Evolutionary conservation across 2,888 invertebrate genomes (phyloP).

Genomic region (Thysanoteuthis rhombus): DNA sequence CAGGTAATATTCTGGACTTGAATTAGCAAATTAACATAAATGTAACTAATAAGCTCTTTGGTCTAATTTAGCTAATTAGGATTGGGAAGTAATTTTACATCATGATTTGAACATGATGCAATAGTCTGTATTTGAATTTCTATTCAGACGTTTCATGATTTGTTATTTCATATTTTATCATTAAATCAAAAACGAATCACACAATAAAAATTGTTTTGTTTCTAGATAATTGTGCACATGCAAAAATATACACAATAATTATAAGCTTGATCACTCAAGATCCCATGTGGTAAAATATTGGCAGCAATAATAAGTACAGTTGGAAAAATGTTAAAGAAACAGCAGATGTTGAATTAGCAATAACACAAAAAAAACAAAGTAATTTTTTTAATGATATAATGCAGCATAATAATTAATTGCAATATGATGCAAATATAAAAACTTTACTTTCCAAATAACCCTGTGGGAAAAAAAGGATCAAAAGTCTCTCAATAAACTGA

Average conservation of each 20-base stretch:
- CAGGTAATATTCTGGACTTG: not conserved
- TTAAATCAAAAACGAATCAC: not conserved
- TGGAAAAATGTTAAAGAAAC: too few relatives aligned
- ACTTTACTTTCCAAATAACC: too few relatives aligned
- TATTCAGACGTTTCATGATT: not conserved
- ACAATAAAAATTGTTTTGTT: not conserved
- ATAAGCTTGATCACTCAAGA: not conserved
- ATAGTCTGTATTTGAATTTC: not conserved
- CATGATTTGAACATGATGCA: not conserved
- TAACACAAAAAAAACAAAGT: not conserved
- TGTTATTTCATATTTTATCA: not conserved
- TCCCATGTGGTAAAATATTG: not conserved
- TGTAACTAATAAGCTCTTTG: not conserved
- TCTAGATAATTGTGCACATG: not conserved
- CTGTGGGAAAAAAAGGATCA: not conserved
- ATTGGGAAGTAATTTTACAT: not conserved
- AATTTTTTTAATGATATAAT: not conserved
- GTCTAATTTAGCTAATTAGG: not conserved
- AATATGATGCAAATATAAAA: not conserved
- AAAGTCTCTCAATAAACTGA: not conserved
- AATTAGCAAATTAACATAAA: not conserved
- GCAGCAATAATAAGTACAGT: not conserved
- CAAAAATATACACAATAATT: not conserved
- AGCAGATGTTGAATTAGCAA: not conserved
- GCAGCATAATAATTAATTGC: not conserved